A percentile compares a stretch with the other conserved stretches of the same genome.
These are phyloP conservation scores for Acronicta leporina DNA, from an alignment of 2,888 invertebrate genomes.

Conservation along the genomic window DNA sequence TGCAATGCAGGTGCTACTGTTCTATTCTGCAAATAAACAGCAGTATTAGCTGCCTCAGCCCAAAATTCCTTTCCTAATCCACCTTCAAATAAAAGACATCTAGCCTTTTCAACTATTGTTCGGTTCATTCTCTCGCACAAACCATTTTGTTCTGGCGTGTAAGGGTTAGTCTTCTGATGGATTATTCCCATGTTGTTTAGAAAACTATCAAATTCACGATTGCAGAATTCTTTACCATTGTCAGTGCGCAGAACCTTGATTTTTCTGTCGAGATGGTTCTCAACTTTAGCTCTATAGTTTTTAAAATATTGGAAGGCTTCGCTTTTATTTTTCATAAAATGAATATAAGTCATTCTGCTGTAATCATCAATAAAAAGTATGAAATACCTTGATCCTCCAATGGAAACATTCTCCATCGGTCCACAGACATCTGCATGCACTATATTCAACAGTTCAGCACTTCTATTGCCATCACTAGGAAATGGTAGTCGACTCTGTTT, in stretches of 20 bases:
- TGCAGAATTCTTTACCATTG: conserved; percentile 6
- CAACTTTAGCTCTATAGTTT: conserved; percentile 12
- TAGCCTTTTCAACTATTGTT: conserved; percentile 6
- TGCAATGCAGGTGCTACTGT: conserved; percentile 2
- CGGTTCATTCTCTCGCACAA: conserved; percentile 7
- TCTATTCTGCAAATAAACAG: conserved; percentile 14
- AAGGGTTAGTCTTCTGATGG: conserved; percentile 11
- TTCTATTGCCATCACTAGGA: conserved; percentile 1
- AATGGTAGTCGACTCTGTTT: conserved; percentile 25
- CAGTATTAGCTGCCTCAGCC: conserved; percentile 15
- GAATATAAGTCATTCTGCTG: conserved; percentile 20
- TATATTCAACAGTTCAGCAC: conserved; percentile 5
- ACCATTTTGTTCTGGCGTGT: conserved; percentile 18
- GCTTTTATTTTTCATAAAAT: conserved; percentile 23
- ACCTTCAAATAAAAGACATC: conserved; percentile 9
- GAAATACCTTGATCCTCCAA: conserved; percentile 25
- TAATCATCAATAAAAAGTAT: conserved; percentile 29
- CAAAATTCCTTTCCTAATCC: conserved; percentile 4
- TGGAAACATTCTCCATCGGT: conserved; percentile 9
- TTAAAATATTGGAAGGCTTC: conserved; percentile 15
- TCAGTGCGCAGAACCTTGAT: no score
- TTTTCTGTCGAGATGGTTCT: conserved; percentile 7
- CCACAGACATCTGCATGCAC: conserved; percentile 24
- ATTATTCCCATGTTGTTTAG: neutral
- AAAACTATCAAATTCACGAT: neutral